phyloP scores from a whole-genome alignment of 2,797 vertebrate genomes.

The Chelmon rostratus region DNA sequence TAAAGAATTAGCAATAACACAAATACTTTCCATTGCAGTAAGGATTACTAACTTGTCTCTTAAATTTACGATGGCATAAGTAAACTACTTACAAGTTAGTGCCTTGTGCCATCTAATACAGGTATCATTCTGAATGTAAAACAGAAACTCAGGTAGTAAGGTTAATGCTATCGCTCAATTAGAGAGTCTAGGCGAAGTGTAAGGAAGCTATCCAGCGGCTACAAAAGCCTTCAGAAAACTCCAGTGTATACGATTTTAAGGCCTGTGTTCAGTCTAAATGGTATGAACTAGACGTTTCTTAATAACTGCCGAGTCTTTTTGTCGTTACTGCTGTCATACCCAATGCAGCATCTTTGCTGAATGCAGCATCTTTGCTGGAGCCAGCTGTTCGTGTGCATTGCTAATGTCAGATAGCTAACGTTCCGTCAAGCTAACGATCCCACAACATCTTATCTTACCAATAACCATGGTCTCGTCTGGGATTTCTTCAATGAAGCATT shows the following conservation, averaged over 20 bases:
- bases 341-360: not conserved
- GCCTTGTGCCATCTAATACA: accelerated
- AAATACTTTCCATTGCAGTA: not conserved
- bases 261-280: not conserved
- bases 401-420: constrained; percentile 35
- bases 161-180: no score
- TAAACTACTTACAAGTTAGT: no score
- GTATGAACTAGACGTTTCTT: not conserved
- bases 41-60: no score
- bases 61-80: not conserved
- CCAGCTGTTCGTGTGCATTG: constrained; percentile 48
- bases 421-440: constrained; percentile 25
- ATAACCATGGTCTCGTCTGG: constrained; percentile 96
- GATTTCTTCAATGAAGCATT: constrained; percentile 95
- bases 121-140: not conserved
- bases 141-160: not conserved
- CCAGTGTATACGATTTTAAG: no score
- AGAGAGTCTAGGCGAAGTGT: not conserved
- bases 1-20: not conserved
- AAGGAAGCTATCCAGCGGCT: not conserved
- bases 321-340: not conserved
- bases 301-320: no score
- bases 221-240: not conserved
- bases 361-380: not conserved
- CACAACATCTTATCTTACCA: constrained; percentile 78